Evolutionary conservation across 2,797 vertebrate genomes (phyloP), one percentile per base, ranked within the genome.

Genomic region (Mastacembelus armatus): DNA sequence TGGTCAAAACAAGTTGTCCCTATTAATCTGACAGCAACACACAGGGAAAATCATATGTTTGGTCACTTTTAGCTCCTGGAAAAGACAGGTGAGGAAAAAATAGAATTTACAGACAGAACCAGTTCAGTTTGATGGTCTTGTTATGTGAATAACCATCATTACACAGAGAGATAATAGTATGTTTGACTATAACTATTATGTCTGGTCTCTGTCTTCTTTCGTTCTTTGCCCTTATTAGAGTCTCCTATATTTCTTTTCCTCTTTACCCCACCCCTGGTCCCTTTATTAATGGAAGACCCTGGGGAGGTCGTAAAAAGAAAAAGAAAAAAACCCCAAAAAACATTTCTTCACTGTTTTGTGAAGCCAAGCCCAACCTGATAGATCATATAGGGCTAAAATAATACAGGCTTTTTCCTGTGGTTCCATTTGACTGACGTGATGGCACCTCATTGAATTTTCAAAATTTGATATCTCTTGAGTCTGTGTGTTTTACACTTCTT

Each of bases 231-330:
- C n/a, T 38, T 4, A 42, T 8, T 12, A 18, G 36, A 40, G 66
- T 32, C 52, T 63, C 27, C 42, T 38, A 18, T 50, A 26, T 52
- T 18, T 38, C 15, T 69, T 42, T 49, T 36, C 1, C 19, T 43
- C 64, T 57, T 3, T 14, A 4, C 5, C 39, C 58, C 55, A 18
- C 39, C 16, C 38, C 32, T 24, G 59, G 16, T 64, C 27, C 11
- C 15, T 60, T 45, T 6, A 0, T 77, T n/a, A 57, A 42, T 21
- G 59, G 74, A 48, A 26, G 24, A 66, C 65, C 56, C 35, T 0
- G 67, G 68, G 50, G 78, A 77, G 42, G 74, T 72, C 71, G 47
- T 55, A 48, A 19, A 29, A 33, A 14, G 21, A 7, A 10, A 69
- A 22, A 59, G 54, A 62, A 43, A 47, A 58, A 60, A 66, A n/a